A percentile compares a stretch with the other conserved stretches of the same genome.
Conservation (phyloP, 2,797 vertebrate genomes). For the Helarctos malayanus region DNA sequence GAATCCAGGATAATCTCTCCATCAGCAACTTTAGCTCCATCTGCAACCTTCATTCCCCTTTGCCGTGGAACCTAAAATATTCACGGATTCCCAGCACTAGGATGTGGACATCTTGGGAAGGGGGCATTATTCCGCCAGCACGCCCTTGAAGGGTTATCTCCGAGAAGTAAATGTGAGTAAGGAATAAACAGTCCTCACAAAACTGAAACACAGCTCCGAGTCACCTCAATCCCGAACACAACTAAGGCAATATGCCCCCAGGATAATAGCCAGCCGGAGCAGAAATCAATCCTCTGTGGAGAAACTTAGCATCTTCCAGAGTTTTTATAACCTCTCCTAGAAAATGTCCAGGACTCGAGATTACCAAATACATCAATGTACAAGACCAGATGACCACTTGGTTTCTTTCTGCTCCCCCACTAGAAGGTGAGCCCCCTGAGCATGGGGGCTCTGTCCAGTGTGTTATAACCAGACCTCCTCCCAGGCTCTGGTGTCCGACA, state of each 20-base stretch:
- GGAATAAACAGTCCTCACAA: not conserved
- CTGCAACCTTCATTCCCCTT: not conserved
- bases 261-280: not conserved
- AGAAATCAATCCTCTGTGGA: not conserved
- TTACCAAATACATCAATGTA: too few species aligned
- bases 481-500: not conserved
- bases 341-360: not conserved
- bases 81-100: not conserved
- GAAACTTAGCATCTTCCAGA: not conserved
- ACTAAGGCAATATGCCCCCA: not conserved
- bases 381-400: not conserved
- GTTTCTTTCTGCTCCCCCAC: not conserved
- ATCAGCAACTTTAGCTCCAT: not conserved
- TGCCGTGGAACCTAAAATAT: not conserved
- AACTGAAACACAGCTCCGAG: not conserved
- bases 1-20: not conserved
- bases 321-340: not conserved
- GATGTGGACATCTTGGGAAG: not conserved
- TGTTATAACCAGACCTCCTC: not conserved
- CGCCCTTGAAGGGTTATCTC: not conserved
- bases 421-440: not conserved
- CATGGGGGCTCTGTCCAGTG: not conserved
- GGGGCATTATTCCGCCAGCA: not conserved
- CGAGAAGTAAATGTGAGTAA: not conserved
- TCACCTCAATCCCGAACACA: not conserved